These are phyloP conservation scores for Aphelenchoides fujianensis DNA, from an alignment of 1,140 invertebrate species.

Conservation along the genomic window DNA sequence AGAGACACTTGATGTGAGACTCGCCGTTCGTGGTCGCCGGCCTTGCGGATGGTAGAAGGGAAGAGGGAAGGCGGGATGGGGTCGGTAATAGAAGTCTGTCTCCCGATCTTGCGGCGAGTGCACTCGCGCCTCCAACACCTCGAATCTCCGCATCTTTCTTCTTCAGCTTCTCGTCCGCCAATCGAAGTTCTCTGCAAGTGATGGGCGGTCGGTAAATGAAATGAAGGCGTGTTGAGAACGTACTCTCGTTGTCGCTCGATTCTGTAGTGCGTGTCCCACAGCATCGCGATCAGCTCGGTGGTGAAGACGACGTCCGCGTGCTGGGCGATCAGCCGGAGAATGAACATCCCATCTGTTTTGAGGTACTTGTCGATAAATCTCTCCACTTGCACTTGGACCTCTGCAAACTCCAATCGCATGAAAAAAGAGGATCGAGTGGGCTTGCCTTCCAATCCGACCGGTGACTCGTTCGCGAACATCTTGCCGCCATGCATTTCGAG, in stretches of 20 bases:
- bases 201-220: no score
- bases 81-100: no score
- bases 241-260: slow-evolving; percentile 54
- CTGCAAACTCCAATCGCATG: slow-evolving; percentile 28
- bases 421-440: background rate
- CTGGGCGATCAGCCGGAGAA: slow-evolving; percentile 55
- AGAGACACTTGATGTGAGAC: background rate
- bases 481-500: slow-evolving; percentile 55
- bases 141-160: slow-evolving; percentile 38
- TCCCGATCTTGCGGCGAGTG: background rate
- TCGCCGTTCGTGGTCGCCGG: background rate
- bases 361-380: slow-evolving; percentile 51
- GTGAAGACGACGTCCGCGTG: slow-evolving; percentile 61
- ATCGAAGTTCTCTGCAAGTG: slow-evolving; percentile 35
- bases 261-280: slow-evolving; percentile 47
- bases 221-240: background rate
- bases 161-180: slow-evolving; percentile 31
- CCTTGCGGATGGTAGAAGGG: background rate
- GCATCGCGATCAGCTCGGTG: slow-evolving; percentile 49
- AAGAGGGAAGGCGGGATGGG: no score
- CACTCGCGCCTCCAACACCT: no score
- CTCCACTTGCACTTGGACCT: slow-evolving; percentile 41
- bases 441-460: slow-evolving; percentile 26
- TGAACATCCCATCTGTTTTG: slow-evolving; percentile 52
- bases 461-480: slow-evolving; percentile 45